phyloP scores from a whole-genome alignment of 2,113 vertebrate species.

The Passerina amoena region DNA sequence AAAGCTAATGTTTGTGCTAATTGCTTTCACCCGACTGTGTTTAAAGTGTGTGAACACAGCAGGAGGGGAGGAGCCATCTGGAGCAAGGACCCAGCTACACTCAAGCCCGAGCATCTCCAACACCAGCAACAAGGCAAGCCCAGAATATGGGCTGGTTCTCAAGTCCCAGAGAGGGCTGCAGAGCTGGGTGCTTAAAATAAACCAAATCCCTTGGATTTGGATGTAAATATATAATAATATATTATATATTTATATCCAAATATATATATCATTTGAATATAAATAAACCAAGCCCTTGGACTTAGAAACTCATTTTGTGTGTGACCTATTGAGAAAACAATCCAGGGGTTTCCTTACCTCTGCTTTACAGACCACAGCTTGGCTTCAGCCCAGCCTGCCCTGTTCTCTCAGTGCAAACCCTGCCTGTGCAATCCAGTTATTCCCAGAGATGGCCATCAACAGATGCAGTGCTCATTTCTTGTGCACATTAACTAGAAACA shows the following conservation, averaged over 20 bases:
- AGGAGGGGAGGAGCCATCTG: not conserved
- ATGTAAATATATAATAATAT: no score
- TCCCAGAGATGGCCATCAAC: not conserved
- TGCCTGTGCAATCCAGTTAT: not conserved
- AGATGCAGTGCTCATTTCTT: not conserved
- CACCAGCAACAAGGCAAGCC: not conserved
- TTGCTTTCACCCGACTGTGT: not conserved
- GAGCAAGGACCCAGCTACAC: not conserved
- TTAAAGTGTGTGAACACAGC: not conserved
- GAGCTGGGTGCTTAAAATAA: not conserved
- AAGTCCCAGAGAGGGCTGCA: not conserved
- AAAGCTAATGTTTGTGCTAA: not conserved
- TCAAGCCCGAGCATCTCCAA: not conserved
- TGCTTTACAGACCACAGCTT: not conserved
- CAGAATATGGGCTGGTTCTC: not conserved
- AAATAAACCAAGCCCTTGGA: not conserved
- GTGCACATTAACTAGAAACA: not conserved
- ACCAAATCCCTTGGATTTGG: not conserved
- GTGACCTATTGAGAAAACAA: not conserved
- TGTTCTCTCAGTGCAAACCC: not conserved
- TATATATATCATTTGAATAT: no score
- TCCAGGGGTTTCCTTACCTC: not conserved
- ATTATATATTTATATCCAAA: no score
- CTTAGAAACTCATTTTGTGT: not conserved
- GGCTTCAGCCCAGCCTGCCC: not conserved